Evolutionary conservation across 2,113 vertebrate genomes (phyloP).

Genomic region (Phycodurus eques): DNA sequence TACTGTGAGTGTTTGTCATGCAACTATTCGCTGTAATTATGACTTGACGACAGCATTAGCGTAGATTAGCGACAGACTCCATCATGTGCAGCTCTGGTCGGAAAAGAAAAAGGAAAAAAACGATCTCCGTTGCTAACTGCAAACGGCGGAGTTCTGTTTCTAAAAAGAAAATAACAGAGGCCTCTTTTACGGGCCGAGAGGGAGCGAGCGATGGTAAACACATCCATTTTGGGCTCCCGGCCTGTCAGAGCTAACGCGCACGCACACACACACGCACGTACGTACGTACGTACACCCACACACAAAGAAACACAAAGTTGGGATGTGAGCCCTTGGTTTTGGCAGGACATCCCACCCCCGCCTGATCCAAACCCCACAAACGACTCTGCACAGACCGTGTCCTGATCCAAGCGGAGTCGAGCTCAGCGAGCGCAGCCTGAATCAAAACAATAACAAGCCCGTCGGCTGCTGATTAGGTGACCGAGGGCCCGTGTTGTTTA

Average conservation of each 20-base stretch:
- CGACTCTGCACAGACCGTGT: constrained; percentile 1
- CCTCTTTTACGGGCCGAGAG: constrained; percentile 16
- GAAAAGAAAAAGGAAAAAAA: neutral
- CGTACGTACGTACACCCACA: neutral
- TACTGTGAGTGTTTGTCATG: neutral
- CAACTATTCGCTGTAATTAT: neutral
- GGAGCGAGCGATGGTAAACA: constrained; percentile 48
- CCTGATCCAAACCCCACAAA: constrained; percentile 35
- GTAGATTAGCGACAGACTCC: neutral
- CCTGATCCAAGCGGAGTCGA: constrained; percentile 23
- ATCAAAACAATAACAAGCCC: constrained; percentile 66
- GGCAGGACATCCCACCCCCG: constrained; percentile 53
- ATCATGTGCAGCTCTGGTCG: neutral
- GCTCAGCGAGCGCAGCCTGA: constrained; percentile 38
- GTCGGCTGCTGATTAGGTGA: constrained; percentile 42
- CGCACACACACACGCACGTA: constrained; percentile 26
- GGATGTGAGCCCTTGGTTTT: constrained; percentile 46
- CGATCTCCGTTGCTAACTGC: constrained; percentile 13
- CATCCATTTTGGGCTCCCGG: constrained; percentile 49
- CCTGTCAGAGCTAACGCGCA: constrained; percentile 40
- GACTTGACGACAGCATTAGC: neutral
- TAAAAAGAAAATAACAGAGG: constrained; percentile 27
- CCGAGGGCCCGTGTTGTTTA: constrained; percentile 50
- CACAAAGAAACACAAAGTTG: constrained; percentile 44
- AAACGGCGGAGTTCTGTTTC: constrained; percentile 38